These are phyloP conservation scores for Pterocles burchelli DNA, from an alignment of 2,113 vertebrate species.

Conservation along the genomic window DNA sequence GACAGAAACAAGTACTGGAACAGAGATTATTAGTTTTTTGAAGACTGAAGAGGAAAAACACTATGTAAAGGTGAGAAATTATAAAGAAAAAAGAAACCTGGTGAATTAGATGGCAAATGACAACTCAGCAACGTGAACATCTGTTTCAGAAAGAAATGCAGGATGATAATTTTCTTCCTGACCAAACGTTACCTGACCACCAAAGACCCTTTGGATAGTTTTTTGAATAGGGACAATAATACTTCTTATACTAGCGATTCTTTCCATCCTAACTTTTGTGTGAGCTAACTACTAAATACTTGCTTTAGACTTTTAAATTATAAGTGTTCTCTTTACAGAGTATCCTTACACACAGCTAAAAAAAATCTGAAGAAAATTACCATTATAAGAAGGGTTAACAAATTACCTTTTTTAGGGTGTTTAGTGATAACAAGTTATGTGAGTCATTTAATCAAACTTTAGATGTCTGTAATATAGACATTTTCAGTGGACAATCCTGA, in stretches of 20 bases:
- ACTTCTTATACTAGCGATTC: not conserved
- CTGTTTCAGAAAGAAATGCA: not conserved
- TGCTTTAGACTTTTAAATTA: accelerated
- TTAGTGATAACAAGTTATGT: not conserved
- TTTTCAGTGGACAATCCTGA: not conserved
- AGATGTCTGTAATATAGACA: not conserved
- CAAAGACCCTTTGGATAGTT: not conserved
- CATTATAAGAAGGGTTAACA: not conserved
- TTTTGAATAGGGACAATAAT: not conserved
- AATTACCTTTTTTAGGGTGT: not conserved
- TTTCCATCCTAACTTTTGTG: not conserved
- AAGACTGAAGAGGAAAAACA: not conserved
- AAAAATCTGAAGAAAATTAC: not conserved
- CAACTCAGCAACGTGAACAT: not conserved
- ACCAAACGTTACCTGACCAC: not conserved
- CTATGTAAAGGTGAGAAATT: not conserved
- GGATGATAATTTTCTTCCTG: not conserved
- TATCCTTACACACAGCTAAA: not conserved
- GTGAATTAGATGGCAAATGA: not conserved
- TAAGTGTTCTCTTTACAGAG: not conserved
- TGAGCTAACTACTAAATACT: not conserved
- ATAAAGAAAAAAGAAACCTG: not conserved
- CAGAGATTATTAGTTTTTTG: not conserved
- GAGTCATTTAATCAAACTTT: not conserved
- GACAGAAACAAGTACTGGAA: not conserved